These are phyloP conservation scores for Eulemur albifrons DNA, from an alignment of 2,797 vertebrate species.

Conservation along the genomic window DNA sequence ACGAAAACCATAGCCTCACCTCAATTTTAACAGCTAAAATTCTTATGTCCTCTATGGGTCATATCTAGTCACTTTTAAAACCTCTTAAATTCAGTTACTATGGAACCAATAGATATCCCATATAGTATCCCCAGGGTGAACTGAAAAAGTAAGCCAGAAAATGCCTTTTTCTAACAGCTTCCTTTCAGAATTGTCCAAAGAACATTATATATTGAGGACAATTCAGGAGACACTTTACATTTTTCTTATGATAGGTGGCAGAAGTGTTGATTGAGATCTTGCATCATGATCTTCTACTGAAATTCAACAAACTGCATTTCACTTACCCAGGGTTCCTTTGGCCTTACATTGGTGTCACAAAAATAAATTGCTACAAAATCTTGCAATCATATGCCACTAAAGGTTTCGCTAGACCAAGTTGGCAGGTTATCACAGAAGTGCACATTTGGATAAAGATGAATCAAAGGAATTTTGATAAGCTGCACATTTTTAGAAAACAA, in stretches of 20 bases:
- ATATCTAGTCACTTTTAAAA: conserved; percentile 51
- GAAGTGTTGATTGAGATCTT: conserved; percentile 42
- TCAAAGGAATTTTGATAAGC: conserved; percentile 36
- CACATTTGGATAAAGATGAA: conserved; percentile 44
- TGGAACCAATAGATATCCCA: conserved; percentile 53
- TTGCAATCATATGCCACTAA: conserved; percentile 30
- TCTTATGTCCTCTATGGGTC: conserved; percentile 38
- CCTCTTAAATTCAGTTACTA: conserved; percentile 47
- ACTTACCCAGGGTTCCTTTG: conserved; percentile 39
- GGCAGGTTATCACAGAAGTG: conserved; percentile 9
- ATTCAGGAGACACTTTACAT: conserved; percentile 59
- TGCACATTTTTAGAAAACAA: not conserved
- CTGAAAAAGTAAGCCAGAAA: conserved; percentile 44
- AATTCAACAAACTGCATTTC: conserved; percentile 59
- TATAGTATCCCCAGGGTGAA: conserved; percentile 17
- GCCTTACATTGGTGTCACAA: conserved; percentile 26
- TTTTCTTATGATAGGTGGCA: conserved; percentile 55
- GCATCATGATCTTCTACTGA: conserved; percentile 20
- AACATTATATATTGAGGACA: conserved; percentile 53
- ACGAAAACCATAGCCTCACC: conserved; percentile 43
- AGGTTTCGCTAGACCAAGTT: conserved; percentile 30
- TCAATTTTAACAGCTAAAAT: conserved; percentile 72
- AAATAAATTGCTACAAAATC: conserved; percentile 61
- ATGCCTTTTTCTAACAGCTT: conserved; percentile 56
- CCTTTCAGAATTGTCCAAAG: conserved; percentile 65